These are phyloP conservation scores for Camelus dromedarius DNA, from an alignment of 2,113 vertebrate genomes.

Conservation along the genomic window DNA sequence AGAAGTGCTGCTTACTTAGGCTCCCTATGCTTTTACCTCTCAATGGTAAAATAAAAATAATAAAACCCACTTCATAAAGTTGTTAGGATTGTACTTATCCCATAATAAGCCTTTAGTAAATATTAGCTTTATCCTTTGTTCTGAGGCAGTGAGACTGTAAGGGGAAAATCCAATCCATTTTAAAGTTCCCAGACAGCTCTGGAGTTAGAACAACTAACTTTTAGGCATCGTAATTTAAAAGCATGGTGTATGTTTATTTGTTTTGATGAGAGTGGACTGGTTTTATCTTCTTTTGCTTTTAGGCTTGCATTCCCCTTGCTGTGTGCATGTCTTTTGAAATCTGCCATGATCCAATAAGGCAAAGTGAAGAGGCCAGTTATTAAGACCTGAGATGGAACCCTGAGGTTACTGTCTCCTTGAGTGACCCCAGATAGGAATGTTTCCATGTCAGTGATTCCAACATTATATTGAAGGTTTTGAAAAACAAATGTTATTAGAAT, in stretches of 20 bases:
- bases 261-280: not conserved
- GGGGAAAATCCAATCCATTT: not conserved
- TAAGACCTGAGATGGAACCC: not conserved
- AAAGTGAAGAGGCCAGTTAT: not conserved
- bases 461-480: not conserved
- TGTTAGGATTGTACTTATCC: not conserved
- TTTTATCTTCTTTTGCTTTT: not conserved
- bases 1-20: not conserved
- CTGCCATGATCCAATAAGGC: not conserved
- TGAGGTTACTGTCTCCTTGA: not conserved
- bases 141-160: not conserved
- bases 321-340: slow-evolving; percentile 5
- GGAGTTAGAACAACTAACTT: not conserved
- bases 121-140: not conserved
- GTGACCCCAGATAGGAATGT: not conserved
- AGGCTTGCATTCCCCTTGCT: not conserved
- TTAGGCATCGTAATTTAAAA: not conserved
- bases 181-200: slow-evolving; percentile 9
- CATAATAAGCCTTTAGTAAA: not conserved
- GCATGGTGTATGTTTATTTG: not conserved
- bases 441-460: not conserved
- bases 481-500: not conserved
- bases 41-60: not conserved
- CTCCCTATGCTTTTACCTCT: not conserved
- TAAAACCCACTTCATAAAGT: not conserved